Base-by-base conservation (phyloP, 1,140 invertebrate species). In the Arctopsyche grandis region DNA sequence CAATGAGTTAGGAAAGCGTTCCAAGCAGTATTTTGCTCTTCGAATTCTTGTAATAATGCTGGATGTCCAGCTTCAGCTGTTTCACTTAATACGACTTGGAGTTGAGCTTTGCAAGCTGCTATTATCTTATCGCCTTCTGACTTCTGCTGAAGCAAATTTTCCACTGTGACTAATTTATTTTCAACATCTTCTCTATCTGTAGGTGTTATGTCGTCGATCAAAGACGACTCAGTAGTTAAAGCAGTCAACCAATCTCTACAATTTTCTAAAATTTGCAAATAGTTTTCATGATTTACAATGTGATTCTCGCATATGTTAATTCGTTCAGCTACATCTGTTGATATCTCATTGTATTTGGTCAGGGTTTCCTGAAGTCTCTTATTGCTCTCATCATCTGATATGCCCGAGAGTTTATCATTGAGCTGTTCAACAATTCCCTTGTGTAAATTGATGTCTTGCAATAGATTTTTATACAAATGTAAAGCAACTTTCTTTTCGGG, bases 401-500 rank as follows among this genome's bases (percentile, higher is more conserved):
- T 89, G 5, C 91, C 87, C 22, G 91, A 91, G 0, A 94, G 90
- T 85, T 95, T 94, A 9, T 94, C 93, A 83, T 93, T 91, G 12
- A 97, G 85, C 81, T 96, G 94, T 78, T 93, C 90, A 14, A 97
- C 85, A 79, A 96, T 93, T 56, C 91, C 92, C 84, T 93, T 92
- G 84, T 97, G 95, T 66, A 95, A 89, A 14, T 90, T 92, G 1
- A 97, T 92, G 84, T 98, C 97, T 88, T 97, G 95, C 19, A 91
- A 89, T 14, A 95, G 89, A 1, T 92, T 91, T 84, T 92, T 93
- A 82, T 93, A 94, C 10, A 91, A 90, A 82, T 96, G 93, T 3
- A 97, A 87, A 44, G 93, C 92, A n/a, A 92, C 87, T 87, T 97
- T 97, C 85, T 97, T 97, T 80, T 97, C 94, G 9, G 93, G 91